A percentile compares a stretch with the other conserved stretches of the same genome.
These are phyloP conservation scores for Mylabris phalerata DNA, from an alignment of 1,140 invertebrate genomes.

Conservation along the genomic window DNA sequence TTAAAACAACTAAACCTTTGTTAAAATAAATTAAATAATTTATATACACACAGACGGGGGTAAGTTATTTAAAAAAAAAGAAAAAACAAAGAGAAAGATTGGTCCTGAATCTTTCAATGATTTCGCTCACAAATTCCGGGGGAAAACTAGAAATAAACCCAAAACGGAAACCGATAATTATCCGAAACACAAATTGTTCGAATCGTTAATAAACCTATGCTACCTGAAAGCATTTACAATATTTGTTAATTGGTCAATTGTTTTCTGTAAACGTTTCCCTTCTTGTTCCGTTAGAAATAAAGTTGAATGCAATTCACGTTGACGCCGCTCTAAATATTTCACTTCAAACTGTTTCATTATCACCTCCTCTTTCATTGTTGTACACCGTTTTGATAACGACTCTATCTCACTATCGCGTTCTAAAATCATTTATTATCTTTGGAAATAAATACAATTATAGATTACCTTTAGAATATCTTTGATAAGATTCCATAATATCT, in stretches of 20 bases:
- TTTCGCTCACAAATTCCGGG: neutral
- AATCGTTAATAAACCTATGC: slow-evolving; percentile 17
- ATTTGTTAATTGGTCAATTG: slow-evolving; percentile 31
- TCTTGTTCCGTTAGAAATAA: slow-evolving; percentile 27
- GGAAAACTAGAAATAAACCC: neutral
- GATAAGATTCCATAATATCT: slow-evolving; percentile 32
- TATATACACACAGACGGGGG: neutral
- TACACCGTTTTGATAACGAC: slow-evolving; percentile 18
- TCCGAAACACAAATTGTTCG: slow-evolving; percentile 3
- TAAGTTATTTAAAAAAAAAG: neutral
- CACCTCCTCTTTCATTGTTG: slow-evolving; percentile 23
- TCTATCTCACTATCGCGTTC: slow-evolving; percentile 24
- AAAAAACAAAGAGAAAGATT: neutral
- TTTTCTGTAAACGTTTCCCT: slow-evolving; percentile 24
- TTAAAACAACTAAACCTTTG: neutral
- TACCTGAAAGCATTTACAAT: slow-evolving; percentile 34
- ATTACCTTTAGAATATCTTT: slow-evolving; percentile 30
- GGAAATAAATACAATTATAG: neutral
- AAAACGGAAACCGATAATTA: slow-evolving; percentile 4
- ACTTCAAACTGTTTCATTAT: slow-evolving; percentile 18
- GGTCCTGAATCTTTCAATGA: neutral
- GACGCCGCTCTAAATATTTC: slow-evolving; percentile 25
- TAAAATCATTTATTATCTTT: slow-evolving; percentile 4
- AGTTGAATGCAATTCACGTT: slow-evolving; percentile 26
- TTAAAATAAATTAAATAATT: neutral